Evolutionary conservation across 92 coral and sea anemone species (phyloP).

Genomic region (Nematostella vectensis): DNA sequence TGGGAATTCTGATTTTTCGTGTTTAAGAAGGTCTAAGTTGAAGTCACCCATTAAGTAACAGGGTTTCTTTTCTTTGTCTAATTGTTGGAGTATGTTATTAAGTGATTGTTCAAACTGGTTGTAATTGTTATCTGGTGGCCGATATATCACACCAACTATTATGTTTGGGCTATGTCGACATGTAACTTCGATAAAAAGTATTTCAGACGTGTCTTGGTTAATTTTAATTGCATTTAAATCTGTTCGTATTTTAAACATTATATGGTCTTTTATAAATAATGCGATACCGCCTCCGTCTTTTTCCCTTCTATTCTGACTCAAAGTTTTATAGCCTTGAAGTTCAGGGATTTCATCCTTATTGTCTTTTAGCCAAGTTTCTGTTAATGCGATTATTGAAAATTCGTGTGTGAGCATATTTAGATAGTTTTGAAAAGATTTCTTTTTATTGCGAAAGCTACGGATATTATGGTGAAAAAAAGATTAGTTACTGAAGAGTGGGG

Average conservation of each 20-base stretch:
- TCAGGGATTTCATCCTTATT: background rate
- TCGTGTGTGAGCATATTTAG: background rate
- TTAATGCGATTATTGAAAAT: conserved; percentile 10
- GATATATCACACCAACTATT: conserved; percentile 11
- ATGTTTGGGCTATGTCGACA: conserved; percentile 14
- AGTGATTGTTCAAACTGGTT: conserved; percentile 6
- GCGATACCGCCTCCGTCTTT: conserved; percentile 12
- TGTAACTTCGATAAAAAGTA: conserved; percentile 12
- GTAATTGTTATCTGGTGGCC: conserved; percentile 20
- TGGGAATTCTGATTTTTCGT: conserved; percentile 17
- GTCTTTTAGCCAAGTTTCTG: conserved; percentile 22
- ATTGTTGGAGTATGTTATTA: background rate
- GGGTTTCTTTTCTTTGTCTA: conserved; percentile 21
- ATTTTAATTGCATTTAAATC: background rate
- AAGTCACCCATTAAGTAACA: conserved; percentile 33
- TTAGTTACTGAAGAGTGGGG: too few species aligned
- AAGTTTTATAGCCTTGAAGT: background rate
- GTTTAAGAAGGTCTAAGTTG: conserved; percentile 33
- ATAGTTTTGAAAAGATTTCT: conserved; percentile 2
- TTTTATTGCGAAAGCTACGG: conserved; percentile 9
- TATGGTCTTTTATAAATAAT: conserved; percentile 3
- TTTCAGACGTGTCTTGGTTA: conserved; percentile 7
- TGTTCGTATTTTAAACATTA: background rate
- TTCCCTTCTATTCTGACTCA: background rate
- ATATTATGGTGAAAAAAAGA: conserved; percentile 10